Base-by-base conservation (phyloP, 2,888 invertebrate species). In the Drepana falcataria region DNA sequence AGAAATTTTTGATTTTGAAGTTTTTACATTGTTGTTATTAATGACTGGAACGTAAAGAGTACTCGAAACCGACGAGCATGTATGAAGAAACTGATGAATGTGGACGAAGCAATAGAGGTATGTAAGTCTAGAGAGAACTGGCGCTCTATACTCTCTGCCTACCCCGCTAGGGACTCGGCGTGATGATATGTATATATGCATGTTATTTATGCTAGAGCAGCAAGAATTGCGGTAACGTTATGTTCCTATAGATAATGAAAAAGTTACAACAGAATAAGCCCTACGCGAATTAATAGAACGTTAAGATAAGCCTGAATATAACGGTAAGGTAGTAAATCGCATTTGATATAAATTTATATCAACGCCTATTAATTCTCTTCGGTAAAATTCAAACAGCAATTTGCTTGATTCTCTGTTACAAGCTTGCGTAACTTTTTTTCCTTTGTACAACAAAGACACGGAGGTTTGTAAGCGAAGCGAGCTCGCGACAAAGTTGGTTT, bases 351-450 rank as follows among this genome's bases (percentile, higher is more conserved):
- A 51, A 48, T 48, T 48, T 7, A 34, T 33, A 51, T 34, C 41
- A 40, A 51, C 58, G 55, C 63, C 67, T 73, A 71, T 70, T 75
- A 73, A 74, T 76, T 69, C 66, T 51, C 65, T 61, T 64, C 59
- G 67, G 57, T 0, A 63, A 72, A 73, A 71, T 69, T 71, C 68
- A 61, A 65, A 65, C 63, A 66, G 65, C 70, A 73, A 73, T 77
- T 80, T 66, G 68, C 76, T 77, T 78, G 73, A 76, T 79, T 81
- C 78, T 77, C 69, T 73, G 64, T 67, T 69, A 71, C 75, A 72
- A 75, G 69, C 73, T 71, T 64, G 56, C 59, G 65, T 65, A 71
- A 61, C 65, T 64, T 71, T 75, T 77, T 72, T 67, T 66, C 68
- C 63, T 64, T 77, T 77, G 67, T 71, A 75, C 77, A 73, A 81